phyloP scores from a whole-genome alignment of 2,797 vertebrate genomes.

The Takifugu rubripes region DNA sequence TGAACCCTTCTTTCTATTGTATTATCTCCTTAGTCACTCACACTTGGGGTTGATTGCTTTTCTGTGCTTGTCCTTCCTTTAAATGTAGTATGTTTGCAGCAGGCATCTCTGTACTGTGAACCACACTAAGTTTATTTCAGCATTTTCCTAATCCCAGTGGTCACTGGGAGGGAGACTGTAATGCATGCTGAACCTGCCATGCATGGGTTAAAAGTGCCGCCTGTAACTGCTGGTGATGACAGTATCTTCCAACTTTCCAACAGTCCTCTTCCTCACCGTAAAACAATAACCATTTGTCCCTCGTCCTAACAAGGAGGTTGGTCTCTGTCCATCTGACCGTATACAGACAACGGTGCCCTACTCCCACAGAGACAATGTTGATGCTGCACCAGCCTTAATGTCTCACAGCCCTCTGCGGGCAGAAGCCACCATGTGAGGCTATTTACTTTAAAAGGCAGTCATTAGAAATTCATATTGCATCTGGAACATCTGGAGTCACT shows the following conservation, averaged over 20 bases:
- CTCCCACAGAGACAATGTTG: too few relatives aligned
- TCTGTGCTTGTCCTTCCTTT: background rate
- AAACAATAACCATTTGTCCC: constrained; percentile 5
- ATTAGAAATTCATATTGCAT: background rate
- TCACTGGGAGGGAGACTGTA: too few relatives aligned
- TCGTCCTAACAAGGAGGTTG: constrained; percentile 5
- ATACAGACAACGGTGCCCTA: constrained; percentile 25
- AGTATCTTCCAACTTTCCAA: too few relatives aligned
- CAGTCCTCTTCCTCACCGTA: too few relatives aligned
- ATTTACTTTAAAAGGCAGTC: too few relatives aligned
- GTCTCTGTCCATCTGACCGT: constrained; percentile 35
- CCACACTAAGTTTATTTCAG: background rate
- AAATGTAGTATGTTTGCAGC: background rate
- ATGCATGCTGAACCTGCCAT: too few relatives aligned
- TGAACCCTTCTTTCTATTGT: constrained; percentile 28
- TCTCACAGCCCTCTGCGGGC: too few relatives aligned
- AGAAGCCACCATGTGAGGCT: too few relatives aligned
- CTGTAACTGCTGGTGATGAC: too few relatives aligned
- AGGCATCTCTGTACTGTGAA: background rate
- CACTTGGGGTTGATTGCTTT: background rate
- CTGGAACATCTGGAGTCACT: constrained; percentile 21
- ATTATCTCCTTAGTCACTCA: background rate
- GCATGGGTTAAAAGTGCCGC: too few relatives aligned
- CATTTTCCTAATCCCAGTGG: too few relatives aligned
- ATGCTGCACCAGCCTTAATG: too few relatives aligned